Percentiles rank a stretch among this genome's conserved stretches.
Evolutionary conservation across 2,888 invertebrate genomes (phyloP).

Genomic region (Nemapogon koenigi): DNA sequence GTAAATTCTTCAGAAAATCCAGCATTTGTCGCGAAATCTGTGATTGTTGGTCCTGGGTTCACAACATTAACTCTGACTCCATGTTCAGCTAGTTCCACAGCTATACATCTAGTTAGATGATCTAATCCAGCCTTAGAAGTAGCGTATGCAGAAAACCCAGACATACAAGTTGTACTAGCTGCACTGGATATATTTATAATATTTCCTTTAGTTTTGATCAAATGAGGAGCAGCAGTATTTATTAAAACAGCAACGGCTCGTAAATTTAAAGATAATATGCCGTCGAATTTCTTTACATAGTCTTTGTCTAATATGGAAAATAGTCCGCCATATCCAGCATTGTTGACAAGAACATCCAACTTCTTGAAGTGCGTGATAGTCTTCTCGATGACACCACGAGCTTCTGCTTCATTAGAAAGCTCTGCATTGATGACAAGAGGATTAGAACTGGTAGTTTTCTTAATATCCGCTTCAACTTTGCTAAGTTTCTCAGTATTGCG

Average conservation of each 20-base stretch:
- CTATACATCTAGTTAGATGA: conserved; percentile 73
- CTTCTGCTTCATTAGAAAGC: conserved; percentile 22
- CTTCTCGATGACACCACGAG: conserved; percentile 21
- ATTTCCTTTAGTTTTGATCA: conserved; percentile 25
- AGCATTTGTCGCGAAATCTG: conserved; percentile 46
- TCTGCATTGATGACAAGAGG: conserved; percentile 24
- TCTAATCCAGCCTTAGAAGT: conserved; percentile 78
- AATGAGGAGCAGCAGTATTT: conserved; percentile 19
- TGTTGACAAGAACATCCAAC: conserved; percentile 29
- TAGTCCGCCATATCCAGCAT: conserved; percentile 21
- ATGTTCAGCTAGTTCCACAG: conserved; percentile 65
- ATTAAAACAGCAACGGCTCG: conserved; percentile 25
- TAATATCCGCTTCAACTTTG: neutral
- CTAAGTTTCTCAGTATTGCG: conserved; percentile 18
- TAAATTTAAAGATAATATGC: conserved; percentile 24
- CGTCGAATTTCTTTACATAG: conserved; percentile 24
- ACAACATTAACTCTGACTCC: conserved; percentile 73
- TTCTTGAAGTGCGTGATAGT: conserved; percentile 23
- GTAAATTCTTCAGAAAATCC: conserved; percentile 17
- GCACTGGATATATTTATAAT: conserved; percentile 31
- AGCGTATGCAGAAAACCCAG: conserved; percentile 41
- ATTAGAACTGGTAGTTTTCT: conserved; percentile 18
- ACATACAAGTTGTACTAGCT: conserved; percentile 7
- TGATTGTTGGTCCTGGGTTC: conserved; percentile 73
- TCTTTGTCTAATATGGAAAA: conserved; percentile 20